phyloP scores from a whole-genome alignment of 2,888 invertebrate species.

The Lasius platythorax region DNA sequence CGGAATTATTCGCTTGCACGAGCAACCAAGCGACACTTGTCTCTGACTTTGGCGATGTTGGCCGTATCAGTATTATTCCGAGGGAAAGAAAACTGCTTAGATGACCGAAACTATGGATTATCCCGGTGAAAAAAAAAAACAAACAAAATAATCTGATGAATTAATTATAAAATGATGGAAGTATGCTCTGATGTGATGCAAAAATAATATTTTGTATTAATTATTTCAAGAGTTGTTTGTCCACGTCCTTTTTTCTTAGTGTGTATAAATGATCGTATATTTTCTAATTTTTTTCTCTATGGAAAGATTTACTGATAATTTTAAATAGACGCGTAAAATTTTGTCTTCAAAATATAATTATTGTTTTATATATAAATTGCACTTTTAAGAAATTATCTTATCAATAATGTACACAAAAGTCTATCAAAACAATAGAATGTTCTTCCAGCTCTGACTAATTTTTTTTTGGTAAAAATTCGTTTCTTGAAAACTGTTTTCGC shows the following conservation, averaged over 20 bases:
- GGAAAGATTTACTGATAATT: background rate
- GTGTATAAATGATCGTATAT: too few species aligned
- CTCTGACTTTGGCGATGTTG: slow-evolving; percentile 18
- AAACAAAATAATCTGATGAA: background rate
- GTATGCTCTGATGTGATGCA: background rate
- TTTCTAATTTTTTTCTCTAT: too few species aligned
- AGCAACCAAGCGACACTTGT: background rate
- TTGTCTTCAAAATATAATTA: too few species aligned
- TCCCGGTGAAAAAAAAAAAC: background rate
- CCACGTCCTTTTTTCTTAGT: too few species aligned
- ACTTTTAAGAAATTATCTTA: too few species aligned
- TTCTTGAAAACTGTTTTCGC: background rate
- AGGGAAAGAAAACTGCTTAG: background rate
- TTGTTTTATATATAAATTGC: too few species aligned
- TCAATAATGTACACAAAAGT: too few species aligned
- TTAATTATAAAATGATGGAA: background rate
- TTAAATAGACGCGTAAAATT: background rate
- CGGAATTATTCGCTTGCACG: slow-evolving; percentile 27
- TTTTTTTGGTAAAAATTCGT: too few species aligned
- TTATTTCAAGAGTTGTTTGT: background rate
- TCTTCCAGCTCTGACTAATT: too few species aligned
- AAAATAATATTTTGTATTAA: background rate
- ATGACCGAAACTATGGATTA: background rate
- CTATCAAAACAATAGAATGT: too few species aligned
- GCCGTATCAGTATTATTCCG: background rate